These are phyloP conservation scores for Nannobrachium achirus DNA, from an alignment of 2,113 vertebrate species.

Conservation along the genomic window DNA sequence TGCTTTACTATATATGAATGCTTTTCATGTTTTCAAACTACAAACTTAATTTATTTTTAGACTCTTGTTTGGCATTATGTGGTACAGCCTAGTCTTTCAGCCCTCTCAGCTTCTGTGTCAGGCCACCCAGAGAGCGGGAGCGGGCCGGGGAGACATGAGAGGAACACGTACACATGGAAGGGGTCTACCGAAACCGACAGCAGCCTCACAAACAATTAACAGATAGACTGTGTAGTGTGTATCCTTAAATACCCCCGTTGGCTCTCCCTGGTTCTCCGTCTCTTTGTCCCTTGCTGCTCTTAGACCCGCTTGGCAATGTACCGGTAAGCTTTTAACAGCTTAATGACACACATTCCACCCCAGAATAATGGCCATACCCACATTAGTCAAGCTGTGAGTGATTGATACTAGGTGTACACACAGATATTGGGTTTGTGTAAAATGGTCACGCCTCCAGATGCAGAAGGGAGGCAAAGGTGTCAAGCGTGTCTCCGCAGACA, in stretches of 20 bases:
- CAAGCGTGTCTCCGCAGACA: too few relatives aligned
- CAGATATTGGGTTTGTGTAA: conserved; percentile 6
- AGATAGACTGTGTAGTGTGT: conserved; percentile 33
- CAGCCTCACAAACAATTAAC: conserved; percentile 50
- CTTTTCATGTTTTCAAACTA: neutral
- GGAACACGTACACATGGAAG: conserved; percentile 9
- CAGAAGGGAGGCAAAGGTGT: too few relatives aligned
- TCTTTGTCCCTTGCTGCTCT: neutral
- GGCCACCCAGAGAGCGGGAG: conserved; percentile 61
- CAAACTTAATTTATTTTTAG: neutral
- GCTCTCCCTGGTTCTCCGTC: neutral
- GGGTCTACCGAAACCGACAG: conserved; percentile 20
- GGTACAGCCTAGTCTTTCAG: conserved; percentile 43
- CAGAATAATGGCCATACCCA: neutral
- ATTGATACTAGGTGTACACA: conserved; percentile 1
- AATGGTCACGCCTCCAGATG: too few relatives aligned
- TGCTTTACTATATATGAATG: neutral
- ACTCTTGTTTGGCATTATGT: conserved; percentile 28
- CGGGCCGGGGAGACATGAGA: conserved; percentile 6
- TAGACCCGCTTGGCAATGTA: neutral
- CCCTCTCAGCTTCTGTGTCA: conserved; percentile 21
- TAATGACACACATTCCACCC: neutral
- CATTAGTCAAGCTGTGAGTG: too few relatives aligned
- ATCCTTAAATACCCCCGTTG: conserved; percentile 8
- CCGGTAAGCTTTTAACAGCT: neutral